Base-by-base conservation (phyloP, 2,113 vertebrate genomes). In the Marmota flaviventris region DNA sequence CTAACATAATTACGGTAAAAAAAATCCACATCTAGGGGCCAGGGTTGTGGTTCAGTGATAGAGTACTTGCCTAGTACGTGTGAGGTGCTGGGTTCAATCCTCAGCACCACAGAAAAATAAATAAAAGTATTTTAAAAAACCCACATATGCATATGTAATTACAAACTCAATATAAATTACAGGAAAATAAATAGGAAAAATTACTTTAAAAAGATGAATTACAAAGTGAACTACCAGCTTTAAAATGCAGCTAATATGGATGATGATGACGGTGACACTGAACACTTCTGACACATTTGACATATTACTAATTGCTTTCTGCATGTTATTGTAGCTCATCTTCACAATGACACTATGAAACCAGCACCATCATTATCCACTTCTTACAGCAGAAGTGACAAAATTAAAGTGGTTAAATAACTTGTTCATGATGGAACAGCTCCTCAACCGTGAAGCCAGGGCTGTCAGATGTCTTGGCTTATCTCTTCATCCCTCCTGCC, bases 341-440 rank as follows among this genome's bases (percentile, higher is more conserved):
- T 63, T 76, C 42, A 77, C 8, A 61, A 37, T 17, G 76, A 81
- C 32, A 27, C 83, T 72, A 5, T 88, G 58, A 85, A 89, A 73
- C 51, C 37, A 32, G 32, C 5, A 58, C 65, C 25, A 27, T 79
- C 37, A 51, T 93, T 61, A 67, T 10, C 14, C 18, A 13, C 65
- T 79, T 42, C 63, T 89, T 89, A 84, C 20, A 67, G 83, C n/a
- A 58, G 27, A 85, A 75, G 53, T 56, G 65, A 70, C 42, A 51
- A 20, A 93, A 67, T 79, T 73, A 56, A 81, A 91, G 75, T 27
- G 16, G 32, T 82, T 85, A 85, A 92, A 37, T 76, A 72, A 70
- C 63, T 58, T 29, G 18, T 25, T 79, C 42, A 56, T 48, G 48
- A 75, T 51, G 16, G 58, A 34, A 53, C 4, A 65, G 39, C 22